These are phyloP conservation scores for Zaprionus taronus DNA, from an alignment of 1,140 invertebrate species.

Conservation along the genomic window DNA sequence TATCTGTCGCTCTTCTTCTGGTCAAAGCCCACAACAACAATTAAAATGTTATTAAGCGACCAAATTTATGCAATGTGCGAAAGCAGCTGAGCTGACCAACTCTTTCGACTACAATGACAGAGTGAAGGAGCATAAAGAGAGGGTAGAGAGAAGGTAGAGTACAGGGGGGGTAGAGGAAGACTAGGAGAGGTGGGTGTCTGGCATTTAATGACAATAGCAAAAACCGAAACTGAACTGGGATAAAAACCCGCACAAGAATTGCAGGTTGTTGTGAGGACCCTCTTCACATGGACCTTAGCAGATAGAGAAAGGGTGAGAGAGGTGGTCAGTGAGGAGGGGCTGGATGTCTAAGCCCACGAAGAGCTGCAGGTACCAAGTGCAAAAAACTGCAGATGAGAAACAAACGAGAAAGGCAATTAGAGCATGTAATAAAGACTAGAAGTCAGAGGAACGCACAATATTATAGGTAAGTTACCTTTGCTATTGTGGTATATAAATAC, in stretches of 20 bases:
- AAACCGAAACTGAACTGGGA: constrained; percentile 15
- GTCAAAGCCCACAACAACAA: constrained; percentile 80
- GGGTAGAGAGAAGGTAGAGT: constrained; percentile 42
- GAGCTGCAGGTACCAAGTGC: neutral
- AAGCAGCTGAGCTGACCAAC: constrained; percentile 27
- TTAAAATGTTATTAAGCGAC: constrained; percentile 80
- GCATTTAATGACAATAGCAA: constrained; percentile 39
- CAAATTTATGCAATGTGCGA: constrained; percentile 70
- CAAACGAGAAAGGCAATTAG: constrained; percentile 1
- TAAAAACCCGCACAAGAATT: constrained; percentile 6
- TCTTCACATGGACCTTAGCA: neutral
- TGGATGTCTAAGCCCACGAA: neutral
- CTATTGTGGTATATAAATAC: neutral
- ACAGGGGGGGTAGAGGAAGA: neutral
- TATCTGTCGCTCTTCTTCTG: constrained; percentile 6
- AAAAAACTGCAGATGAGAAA: constrained; percentile 1
- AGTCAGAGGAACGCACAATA: neutral
- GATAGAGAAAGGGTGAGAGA: neutral
- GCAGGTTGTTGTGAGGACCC: neutral
- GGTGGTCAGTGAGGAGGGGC: neutral
- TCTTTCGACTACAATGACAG: constrained; percentile 4
- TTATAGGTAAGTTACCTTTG: neutral
- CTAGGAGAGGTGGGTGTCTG: no score
- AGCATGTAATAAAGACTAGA: neutral
- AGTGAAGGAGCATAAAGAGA: neutral